Evolutionary conservation across 2,113 vertebrate genomes (phyloP).

Genomic region (Mormyrus lacerda): DNA sequence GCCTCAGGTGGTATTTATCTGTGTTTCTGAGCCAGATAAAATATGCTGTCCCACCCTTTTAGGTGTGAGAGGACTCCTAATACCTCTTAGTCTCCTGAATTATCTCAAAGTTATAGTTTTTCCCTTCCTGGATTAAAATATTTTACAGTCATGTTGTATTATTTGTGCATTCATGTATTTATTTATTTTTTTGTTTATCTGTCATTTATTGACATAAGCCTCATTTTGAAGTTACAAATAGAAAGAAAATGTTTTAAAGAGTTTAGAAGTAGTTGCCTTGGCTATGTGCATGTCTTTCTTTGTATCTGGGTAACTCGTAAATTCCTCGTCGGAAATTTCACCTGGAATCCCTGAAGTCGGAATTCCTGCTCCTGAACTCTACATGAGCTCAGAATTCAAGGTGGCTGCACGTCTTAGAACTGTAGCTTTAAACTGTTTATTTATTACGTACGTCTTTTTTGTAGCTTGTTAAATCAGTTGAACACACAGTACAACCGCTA

Average conservation of each 20-base stretch:
- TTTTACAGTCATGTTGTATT: neutral
- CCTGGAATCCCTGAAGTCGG: too few species aligned
- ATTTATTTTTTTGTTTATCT: neutral
- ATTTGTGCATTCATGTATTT: neutral
- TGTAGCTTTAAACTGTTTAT: too few species aligned
- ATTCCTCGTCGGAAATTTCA: too few species aligned
- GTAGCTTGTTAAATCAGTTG: too few species aligned
- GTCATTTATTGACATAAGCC: neutral
- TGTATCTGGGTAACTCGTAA: neutral
- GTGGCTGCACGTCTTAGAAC: too few species aligned
- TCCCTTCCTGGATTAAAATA: neutral
- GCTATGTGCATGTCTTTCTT: neutral
- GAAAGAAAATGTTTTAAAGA: neutral
- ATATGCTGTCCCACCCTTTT: slow-evolving; percentile 1
- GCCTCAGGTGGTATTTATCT: neutral
- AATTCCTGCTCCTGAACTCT: too few species aligned
- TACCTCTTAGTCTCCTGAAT: neutral
- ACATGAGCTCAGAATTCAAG: too few species aligned
- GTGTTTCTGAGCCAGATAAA: neutral
- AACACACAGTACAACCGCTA: too few species aligned
- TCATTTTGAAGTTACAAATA: neutral
- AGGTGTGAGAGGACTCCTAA: neutral
- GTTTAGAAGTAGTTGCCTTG: neutral
- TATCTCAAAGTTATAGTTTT: neutral
- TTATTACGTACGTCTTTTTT: too few species aligned